Conservation (phyloP, 2,113 vertebrate genomes). For the Bufo bufo region DNA sequence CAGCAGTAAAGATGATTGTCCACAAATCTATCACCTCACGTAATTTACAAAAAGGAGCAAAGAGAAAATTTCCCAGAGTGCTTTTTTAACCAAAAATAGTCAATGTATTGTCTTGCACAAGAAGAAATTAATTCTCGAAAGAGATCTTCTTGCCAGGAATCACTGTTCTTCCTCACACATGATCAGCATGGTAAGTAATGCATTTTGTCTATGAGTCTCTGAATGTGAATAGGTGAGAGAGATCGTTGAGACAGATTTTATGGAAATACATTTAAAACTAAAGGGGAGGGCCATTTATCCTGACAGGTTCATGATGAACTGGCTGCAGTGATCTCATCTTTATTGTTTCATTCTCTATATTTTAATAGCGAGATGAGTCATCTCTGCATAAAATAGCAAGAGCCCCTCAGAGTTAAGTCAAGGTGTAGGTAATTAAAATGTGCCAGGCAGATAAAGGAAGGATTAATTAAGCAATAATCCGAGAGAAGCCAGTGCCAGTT, state of each 20-base stretch:
- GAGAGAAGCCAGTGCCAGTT: conserved; percentile 33
- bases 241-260: not conserved
- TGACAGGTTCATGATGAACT: conserved; percentile 39
- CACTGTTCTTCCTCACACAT: not conserved
- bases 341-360: conserved; percentile 25
- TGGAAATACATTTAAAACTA: not conserved
- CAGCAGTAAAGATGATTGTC: no score
- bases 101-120: not conserved
- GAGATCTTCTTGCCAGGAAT: not conserved
- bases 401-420: not conserved
- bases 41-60: no score
- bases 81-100: not conserved
- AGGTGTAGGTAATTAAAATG: conserved; percentile 52
- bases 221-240: not conserved
- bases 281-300: conserved; percentile 12
- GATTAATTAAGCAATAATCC: conserved; percentile 55
- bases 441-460: conserved; percentile 50
- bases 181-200: not conserved
- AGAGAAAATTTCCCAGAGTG: no score
- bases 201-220: not conserved
- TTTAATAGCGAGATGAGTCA: conserved; percentile 44
- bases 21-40: no score
- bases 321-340: conserved; percentile 36
- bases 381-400: conserved; percentile 4
- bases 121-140: not conserved